Evolutionary conservation across 35 echinoderm and acorn worm species (phyloP).

Genomic region (Diadema setosum): DNA sequence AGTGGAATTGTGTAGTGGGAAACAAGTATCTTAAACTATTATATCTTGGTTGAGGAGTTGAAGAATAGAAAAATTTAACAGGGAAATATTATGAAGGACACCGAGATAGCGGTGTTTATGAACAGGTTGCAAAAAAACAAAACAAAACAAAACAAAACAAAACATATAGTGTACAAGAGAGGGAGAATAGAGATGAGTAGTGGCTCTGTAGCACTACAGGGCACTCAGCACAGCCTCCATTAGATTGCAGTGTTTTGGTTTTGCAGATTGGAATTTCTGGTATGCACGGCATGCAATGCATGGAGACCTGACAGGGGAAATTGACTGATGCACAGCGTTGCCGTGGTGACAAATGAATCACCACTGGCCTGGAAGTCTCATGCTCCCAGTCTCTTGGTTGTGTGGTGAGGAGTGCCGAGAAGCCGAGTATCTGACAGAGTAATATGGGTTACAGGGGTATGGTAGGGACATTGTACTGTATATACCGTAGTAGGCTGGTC

Average conservation of each 20-base stretch:
- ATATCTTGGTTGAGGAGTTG: too few relatives aligned
- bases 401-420: not conserved
- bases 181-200: not conserved
- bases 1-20: too few relatives aligned
- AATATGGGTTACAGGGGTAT: not conserved
- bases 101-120: too few relatives aligned
- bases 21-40: too few relatives aligned
- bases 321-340: not conserved
- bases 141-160: too few relatives aligned
- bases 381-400: not conserved
- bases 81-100: too few relatives aligned
- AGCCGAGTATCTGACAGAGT: not conserved
- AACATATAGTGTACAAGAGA: not conserved
- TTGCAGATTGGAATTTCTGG: not conserved
- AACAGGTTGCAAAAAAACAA: not conserved
- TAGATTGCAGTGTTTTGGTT: not conserved
- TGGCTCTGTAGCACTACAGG: not conserved
- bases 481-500: too few relatives aligned
- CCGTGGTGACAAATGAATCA: slow-evolving; percentile 5
- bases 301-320: not conserved
- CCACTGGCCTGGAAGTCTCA: not conserved
- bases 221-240: not conserved
- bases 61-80: too few relatives aligned
- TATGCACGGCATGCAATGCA: slow-evolving; percentile 1
- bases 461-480: too few relatives aligned